These are phyloP conservation scores for Drosophila melanosoma DNA, from an alignment of 2,888 invertebrate species.

Conservation along the genomic window DNA sequence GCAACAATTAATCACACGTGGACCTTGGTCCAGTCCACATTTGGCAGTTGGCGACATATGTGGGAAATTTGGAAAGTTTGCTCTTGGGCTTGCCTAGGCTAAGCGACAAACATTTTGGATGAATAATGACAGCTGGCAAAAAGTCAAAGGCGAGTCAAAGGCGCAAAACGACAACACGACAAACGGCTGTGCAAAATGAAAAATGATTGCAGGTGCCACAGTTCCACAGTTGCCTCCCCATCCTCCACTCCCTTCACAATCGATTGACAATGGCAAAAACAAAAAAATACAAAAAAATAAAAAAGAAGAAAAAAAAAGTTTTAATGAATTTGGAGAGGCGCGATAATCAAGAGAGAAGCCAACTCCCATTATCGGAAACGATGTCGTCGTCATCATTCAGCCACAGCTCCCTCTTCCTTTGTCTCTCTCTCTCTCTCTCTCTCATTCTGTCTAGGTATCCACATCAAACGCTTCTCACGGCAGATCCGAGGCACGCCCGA, in stretches of 20 bases:
- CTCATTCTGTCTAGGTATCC: constrained; percentile 21
- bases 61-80: constrained; percentile 71
- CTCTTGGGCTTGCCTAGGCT: constrained; percentile 37
- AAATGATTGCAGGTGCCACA: constrained; percentile 76
- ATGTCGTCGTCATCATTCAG: constrained; percentile 8
- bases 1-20: constrained; percentile 72
- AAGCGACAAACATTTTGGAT: constrained; percentile 75
- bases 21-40: constrained; percentile 43
- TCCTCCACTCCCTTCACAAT: constrained; percentile 25
- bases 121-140: constrained; percentile 78
- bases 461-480: constrained; percentile 61
- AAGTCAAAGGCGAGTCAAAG: constrained; percentile 78
- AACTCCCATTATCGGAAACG: constrained; percentile 49
- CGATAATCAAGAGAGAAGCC: constrained; percentile 69
- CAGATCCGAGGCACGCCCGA: constrained; percentile 68
- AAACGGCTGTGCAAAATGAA: constrained; percentile 65
- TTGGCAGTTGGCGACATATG: constrained; percentile 68
- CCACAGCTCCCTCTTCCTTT: background rate
- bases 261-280: constrained; percentile 60
- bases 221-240: background rate
- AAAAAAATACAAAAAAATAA: constrained; percentile 37
- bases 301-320: constrained; percentile 53
- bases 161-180: constrained; percentile 70
- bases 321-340: constrained; percentile 79
- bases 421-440: background rate